Evolutionary conservation across 2,797 vertebrate species (phyloP).

Genomic region (Leucoraja ocellata): DNA sequence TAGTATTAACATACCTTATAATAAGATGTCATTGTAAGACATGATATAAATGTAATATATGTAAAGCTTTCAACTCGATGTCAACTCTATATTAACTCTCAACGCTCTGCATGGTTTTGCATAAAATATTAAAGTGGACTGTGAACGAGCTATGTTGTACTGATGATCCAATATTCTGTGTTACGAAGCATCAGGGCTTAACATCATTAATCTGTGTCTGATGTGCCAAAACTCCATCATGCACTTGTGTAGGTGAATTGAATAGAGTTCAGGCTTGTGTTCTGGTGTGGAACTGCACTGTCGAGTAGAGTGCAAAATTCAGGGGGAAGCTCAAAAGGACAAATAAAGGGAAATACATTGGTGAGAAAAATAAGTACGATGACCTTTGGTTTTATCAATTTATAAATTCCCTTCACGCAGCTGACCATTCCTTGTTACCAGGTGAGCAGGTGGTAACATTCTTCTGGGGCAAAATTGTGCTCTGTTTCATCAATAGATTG

Average conservation of each 20-base stretch:
- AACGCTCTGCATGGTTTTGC: neutral
- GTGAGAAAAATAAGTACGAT: neutral
- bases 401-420: neutral
- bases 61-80: neutral
- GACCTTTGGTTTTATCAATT: neutral
- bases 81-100: neutral
- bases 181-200: neutral
- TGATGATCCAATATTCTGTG: neutral
- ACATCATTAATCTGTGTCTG: neutral
- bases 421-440: slow-evolving; percentile 10
- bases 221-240: neutral
- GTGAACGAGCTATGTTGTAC: neutral
- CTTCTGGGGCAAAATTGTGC: neutral
- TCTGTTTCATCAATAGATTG: neutral
- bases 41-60: neutral
- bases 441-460: slow-evolving; percentile 24
- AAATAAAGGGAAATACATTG: neutral
- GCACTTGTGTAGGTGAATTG: neutral
- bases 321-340: neutral
- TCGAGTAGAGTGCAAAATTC: neutral
- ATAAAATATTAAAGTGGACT: neutral
- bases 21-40: neutral
- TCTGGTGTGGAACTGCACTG: neutral
- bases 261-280: neutral
- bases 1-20: neutral